Evolutionary conservation across 2,113 vertebrate genomes (phyloP).

Genomic region (Hirundichthys speculiger): DNA sequence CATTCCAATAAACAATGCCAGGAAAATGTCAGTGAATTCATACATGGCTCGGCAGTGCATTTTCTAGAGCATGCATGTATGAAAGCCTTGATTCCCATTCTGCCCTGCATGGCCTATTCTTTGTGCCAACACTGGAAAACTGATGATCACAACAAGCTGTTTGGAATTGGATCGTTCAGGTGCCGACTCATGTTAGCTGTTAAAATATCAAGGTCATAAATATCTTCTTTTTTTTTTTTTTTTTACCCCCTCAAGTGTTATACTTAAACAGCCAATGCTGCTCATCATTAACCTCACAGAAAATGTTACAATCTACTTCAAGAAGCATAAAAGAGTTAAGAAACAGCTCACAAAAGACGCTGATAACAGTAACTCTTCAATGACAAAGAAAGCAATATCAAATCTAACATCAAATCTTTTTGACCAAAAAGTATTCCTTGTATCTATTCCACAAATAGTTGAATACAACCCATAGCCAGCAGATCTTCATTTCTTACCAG

Average conservation of each 20-base stretch:
- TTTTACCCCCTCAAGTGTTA: not conserved
- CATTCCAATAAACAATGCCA: conserved; percentile 35
- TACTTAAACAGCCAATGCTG: not conserved
- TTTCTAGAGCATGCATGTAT: conserved; percentile 10
- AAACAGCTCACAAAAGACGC: not conserved
- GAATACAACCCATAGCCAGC: not conserved
- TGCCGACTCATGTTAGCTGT: no score
- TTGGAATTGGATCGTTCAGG: conserved; percentile 4
- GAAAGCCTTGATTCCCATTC: conserved; percentile 28
- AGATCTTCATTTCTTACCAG: conserved; percentile 81
- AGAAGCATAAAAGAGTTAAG: not conserved
- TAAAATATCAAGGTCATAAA: conserved; percentile 26
- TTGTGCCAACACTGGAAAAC: conserved; percentile 20
- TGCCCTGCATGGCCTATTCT: not conserved
- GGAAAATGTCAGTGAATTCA: conserved; percentile 13
- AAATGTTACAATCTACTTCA: not conserved
- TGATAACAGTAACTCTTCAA: no score
- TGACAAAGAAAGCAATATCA: no score
- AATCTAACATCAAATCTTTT: no score
- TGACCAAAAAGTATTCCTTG: not conserved
- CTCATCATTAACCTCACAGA: conserved; percentile 7
- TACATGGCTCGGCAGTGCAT: conserved; percentile 1
- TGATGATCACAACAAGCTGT: conserved; percentile 22
- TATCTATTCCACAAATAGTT: not conserved
- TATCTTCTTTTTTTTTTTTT: conserved; percentile 10